A percentile compares a stretch with the other conserved stretches of the same genome.
Evolutionary conservation across 2,113 vertebrate genomes (phyloP).

Genomic region (Empidonax traillii): DNA sequence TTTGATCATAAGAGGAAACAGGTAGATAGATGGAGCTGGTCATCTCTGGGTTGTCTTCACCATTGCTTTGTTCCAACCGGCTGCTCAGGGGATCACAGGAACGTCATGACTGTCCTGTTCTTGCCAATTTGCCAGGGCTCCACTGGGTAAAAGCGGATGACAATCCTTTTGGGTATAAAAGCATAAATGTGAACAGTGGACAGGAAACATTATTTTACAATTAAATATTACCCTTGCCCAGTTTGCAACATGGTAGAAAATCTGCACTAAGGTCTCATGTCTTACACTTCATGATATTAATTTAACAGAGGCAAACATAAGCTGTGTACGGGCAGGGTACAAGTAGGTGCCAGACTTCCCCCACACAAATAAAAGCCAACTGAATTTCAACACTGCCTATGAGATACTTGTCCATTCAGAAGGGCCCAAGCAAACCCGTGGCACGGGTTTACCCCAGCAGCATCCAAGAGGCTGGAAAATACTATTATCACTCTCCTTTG

Average conservation of each 20-base stretch:
- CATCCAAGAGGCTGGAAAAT: not conserved
- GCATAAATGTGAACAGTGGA: not conserved
- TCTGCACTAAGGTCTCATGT: not conserved
- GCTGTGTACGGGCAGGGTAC: not conserved
- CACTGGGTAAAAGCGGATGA: slow-evolving; percentile 81
- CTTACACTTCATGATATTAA: not conserved
- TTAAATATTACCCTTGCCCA: not conserved
- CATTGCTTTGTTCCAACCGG: not conserved
- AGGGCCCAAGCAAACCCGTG: not conserved
- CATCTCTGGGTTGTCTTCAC: not conserved
- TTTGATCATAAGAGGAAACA: not conserved
- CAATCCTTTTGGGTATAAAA: slow-evolving; percentile 73
- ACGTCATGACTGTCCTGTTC: slow-evolving; percentile 88
- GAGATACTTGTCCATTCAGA: not conserved
- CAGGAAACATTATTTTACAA: not conserved
- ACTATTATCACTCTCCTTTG: not conserved
- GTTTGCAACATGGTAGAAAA: not conserved
- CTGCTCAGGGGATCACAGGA: slow-evolving; percentile 67
- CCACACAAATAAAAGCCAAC: not conserved
- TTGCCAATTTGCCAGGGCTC: slow-evolving; percentile 91
- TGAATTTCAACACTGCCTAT: not conserved
- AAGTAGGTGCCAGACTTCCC: not conserved
- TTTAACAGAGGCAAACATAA: not conserved
- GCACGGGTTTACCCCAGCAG: not conserved
- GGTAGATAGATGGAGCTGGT: not conserved